Conservation (phyloP, 2,888 invertebrate species). For the Monoplex corrugatus region DNA sequence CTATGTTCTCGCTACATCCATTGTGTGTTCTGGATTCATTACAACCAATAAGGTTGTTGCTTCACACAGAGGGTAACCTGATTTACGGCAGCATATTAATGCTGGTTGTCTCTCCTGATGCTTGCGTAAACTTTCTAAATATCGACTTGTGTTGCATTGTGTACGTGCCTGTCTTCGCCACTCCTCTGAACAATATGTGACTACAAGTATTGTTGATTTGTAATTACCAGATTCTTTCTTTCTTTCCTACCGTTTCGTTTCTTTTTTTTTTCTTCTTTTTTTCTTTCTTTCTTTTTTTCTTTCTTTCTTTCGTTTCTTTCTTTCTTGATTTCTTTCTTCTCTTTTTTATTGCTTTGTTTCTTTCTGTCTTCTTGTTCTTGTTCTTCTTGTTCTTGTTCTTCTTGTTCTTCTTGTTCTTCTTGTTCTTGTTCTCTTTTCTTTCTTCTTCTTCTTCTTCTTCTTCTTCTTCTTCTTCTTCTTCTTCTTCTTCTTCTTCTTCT, state of each 20-base stretch:
- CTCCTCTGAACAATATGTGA: too few species aligned
- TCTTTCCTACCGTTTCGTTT: conserved; percentile 22
- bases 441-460: not conserved
- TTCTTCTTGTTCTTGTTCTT: not conserved
- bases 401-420: not conserved
- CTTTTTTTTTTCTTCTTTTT: conserved; percentile 37
- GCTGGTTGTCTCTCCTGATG: too few species aligned
- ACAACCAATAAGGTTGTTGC: too few species aligned
- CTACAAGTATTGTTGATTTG: too few species aligned
- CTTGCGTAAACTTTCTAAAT: too few species aligned
- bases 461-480: not conserved
- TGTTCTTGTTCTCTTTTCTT: not conserved
- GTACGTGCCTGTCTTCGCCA: too few species aligned
- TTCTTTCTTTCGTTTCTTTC: not conserved
- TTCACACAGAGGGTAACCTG: too few species aligned
- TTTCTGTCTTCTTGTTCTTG: not conserved
- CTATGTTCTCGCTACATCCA: too few species aligned
- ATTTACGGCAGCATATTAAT: too few species aligned
- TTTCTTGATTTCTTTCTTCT: not conserved
- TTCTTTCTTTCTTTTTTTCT: not conserved
- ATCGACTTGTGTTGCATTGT: too few species aligned
- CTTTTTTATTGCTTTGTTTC: not conserved
- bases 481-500: not conserved
- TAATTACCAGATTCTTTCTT: too few species aligned
- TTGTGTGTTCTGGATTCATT: too few species aligned